These are phyloP conservation scores for Arctopsyche grandis DNA, from an alignment of 1,140 invertebrate species.

Conservation along the genomic window DNA sequence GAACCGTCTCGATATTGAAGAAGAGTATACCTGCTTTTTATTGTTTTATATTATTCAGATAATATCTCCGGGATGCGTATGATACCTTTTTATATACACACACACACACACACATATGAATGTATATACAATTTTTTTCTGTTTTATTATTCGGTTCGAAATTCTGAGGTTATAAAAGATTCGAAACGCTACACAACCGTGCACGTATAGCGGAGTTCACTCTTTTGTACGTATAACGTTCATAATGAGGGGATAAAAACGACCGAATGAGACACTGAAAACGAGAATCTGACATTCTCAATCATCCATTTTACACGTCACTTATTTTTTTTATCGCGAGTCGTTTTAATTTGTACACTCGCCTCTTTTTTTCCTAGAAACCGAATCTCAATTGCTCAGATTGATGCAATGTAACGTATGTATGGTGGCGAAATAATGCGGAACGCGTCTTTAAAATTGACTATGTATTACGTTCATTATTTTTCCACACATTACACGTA, in stretches of 20 bases:
- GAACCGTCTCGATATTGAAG: neutral
- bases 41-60: constrained; percentile 40
- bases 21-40: constrained; percentile 35
- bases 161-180: constrained; percentile 21
- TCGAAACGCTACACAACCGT: neutral
- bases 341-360: constrained; percentile 19
- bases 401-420: neutral
- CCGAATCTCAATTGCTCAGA: constrained; percentile 13
- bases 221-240: constrained; percentile 2
- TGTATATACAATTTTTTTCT: neutral
- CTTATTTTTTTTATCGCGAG: constrained; percentile 2
- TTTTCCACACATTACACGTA: too few species aligned
- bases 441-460: constrained; percentile 4
- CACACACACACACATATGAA: neutral
- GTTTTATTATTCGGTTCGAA: constrained; percentile 19
- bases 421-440: neutral
- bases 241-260: constrained; percentile 23
- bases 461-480: neutral
- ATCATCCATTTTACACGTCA: constrained; percentile 27
- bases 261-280: constrained; percentile 9
- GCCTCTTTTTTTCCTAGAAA: constrained; percentile 16
- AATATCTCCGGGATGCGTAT: constrained; percentile 32
- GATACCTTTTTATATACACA: neutral
- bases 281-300: constrained; percentile 30
- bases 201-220: neutral